Evolutionary conservation across 64 coral and sea anemone genomes (phyloP).

Genomic region (Exaiptasia diaphana): DNA sequence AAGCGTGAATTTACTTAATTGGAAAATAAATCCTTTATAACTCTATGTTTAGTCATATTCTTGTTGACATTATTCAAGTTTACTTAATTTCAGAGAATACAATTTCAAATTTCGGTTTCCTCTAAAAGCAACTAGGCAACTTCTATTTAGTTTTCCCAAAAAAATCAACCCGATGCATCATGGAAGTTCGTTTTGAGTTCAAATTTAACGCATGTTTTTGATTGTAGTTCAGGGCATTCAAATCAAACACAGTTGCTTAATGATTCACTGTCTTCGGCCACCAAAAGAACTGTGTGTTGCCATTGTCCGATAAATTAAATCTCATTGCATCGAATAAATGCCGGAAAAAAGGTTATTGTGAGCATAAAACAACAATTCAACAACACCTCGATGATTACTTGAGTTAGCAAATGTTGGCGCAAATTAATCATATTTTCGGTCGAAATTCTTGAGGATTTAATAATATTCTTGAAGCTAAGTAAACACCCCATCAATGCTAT

Average conservation of each 20-base stretch:
- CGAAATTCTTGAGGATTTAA: too few species aligned
- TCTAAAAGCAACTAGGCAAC: background rate
- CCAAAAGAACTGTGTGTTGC: background rate
- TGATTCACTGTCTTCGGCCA: background rate
- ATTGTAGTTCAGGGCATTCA: background rate
- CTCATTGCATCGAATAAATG: background rate
- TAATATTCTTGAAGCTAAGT: background rate
- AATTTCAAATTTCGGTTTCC: conserved; percentile 10
- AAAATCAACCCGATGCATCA: background rate
- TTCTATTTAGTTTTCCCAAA: background rate
- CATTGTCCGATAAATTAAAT: background rate
- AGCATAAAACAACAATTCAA: background rate
- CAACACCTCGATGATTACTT: background rate
- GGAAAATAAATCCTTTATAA: conserved; percentile 4
- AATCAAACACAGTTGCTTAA: background rate
- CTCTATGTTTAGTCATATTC: background rate
- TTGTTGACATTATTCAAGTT: background rate
- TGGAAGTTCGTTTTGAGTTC: background rate
- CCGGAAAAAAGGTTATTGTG: background rate
- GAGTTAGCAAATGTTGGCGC: background rate
- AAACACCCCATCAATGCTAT: background rate
- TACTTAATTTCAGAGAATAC: background rate
- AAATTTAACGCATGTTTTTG: background rate
- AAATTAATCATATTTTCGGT: too few species aligned
- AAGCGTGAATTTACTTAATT: background rate